Percentiles rank a stretch among this genome's conserved stretches.
Evolutionary conservation across 2,113 vertebrate species (phyloP).

Genomic region (Desmodus rotundus): DNA sequence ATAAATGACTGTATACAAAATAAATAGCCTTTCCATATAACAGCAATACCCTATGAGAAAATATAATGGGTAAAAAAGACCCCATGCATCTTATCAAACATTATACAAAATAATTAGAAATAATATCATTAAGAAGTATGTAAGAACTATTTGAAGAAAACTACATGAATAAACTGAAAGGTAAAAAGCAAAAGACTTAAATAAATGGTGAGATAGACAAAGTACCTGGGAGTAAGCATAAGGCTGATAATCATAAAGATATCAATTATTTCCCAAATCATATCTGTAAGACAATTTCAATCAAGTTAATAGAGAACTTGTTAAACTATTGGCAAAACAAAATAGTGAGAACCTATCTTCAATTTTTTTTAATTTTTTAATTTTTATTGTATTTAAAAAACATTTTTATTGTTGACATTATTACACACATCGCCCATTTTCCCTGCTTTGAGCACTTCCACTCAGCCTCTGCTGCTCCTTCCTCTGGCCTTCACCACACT

Average conservation of each 20-base stretch:
- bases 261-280: neutral
- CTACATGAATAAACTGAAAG: neutral
- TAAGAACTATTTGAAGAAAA: neutral
- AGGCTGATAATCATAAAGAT: conserved; percentile 15
- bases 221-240: neutral
- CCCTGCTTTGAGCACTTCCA: too few relatives aligned
- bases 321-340: conserved; percentile 17
- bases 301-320: neutral
- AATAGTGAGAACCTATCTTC: neutral
- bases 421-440: too few relatives aligned
- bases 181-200: neutral
- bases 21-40: conserved; percentile 19
- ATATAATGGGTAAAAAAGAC: neutral
- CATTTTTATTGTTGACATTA: too few relatives aligned
- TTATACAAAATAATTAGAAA: conserved; percentile 8
- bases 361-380: too few relatives aligned
- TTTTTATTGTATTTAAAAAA: too few relatives aligned
- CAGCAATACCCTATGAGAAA: conserved; percentile 17
- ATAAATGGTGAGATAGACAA: neutral
- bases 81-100: neutral
- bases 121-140: neutral
- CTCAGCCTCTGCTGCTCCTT: too few relatives aligned
- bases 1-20: neutral
- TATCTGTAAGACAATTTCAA: neutral
- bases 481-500: too few relatives aligned